These are phyloP conservation scores for Iselma pallidipennis DNA, from an alignment of 2,888 invertebrate genomes.

Conservation along the genomic window DNA sequence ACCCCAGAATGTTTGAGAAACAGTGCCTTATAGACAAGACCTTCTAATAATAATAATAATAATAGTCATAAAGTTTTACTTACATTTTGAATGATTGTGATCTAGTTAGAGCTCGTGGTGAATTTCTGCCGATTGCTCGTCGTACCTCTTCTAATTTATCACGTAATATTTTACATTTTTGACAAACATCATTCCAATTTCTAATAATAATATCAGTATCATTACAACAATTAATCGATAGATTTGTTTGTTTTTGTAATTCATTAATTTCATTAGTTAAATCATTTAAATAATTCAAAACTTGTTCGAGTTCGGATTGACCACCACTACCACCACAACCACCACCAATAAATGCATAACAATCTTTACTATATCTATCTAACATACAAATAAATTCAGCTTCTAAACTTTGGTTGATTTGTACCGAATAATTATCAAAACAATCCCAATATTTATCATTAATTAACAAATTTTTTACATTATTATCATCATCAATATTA, in stretches of 20 bases:
- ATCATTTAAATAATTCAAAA: conserved; percentile 40
- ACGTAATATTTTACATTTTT: conserved; percentile 62
- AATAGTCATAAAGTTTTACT: conserved; percentile 23
- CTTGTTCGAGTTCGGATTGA: conserved; percentile 41
- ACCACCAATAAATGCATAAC: conserved; percentile 60
- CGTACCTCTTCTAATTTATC: conserved; percentile 59
- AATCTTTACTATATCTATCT: conserved; percentile 66
- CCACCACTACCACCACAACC: too few species aligned
- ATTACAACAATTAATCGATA: conserved; percentile 34
- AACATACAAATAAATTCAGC: conserved; percentile 71
- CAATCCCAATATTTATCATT: conserved; percentile 51
- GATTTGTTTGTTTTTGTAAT: conserved; percentile 37
- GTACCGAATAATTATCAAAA: conserved; percentile 57
- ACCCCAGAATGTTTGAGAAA: too few species aligned
- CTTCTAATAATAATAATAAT: too few species aligned
- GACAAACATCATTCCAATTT: conserved; percentile 61
- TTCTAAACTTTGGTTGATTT: conserved; percentile 61
- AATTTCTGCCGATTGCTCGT: conserved; percentile 25
- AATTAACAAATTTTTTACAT: conserved; percentile 44
- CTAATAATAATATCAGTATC: conserved; percentile 39
- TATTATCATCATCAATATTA: conserved; percentile 22
- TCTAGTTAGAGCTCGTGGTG: conserved; percentile 13
- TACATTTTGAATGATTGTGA: conserved; percentile 46
- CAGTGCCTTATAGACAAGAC: too few species aligned
- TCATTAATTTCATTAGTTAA: conserved; percentile 39